These are phyloP conservation scores for Eidolon helvum DNA, from an alignment of 2,113 vertebrate genomes.

Conservation along the genomic window DNA sequence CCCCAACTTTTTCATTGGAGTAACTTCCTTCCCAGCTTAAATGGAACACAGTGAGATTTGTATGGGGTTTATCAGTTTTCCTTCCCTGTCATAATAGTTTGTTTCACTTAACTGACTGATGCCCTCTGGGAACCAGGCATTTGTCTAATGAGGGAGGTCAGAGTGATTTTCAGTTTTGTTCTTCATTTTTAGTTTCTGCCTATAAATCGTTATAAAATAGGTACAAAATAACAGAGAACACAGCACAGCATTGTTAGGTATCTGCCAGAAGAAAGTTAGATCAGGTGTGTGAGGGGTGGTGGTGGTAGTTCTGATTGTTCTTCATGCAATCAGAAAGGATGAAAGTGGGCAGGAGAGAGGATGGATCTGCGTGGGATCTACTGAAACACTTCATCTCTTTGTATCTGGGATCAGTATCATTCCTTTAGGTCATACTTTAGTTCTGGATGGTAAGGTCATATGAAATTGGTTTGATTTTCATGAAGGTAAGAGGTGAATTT, in stretches of 20 bases:
- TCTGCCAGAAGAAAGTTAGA: background rate
- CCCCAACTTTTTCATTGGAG: background rate
- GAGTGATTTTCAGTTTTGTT: slow-evolving; percentile 21
- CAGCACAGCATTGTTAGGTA: background rate
- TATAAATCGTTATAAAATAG: slow-evolving; percentile 37
- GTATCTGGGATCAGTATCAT: slow-evolving; percentile 47
- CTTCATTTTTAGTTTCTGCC: slow-evolving; percentile 43
- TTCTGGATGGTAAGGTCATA: background rate
- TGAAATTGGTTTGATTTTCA: slow-evolving; percentile 59
- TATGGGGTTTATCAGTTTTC: slow-evolving; percentile 34
- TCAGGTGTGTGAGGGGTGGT: background rate
- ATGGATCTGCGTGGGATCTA: background rate
- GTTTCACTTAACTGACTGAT: slow-evolving; percentile 59
- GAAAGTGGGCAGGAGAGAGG: background rate
- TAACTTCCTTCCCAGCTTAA: slow-evolving; percentile 14
- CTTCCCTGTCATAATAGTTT: slow-evolving; percentile 37
- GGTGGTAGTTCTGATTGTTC: background rate
- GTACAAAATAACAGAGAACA: background rate
- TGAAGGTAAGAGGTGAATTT: background rate
- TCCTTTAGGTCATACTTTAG: slow-evolving; percentile 57
- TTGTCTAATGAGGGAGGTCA: slow-evolving; percentile 38
- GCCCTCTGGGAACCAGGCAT: slow-evolving; percentile 13
- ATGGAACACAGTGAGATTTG: slow-evolving; percentile 55
- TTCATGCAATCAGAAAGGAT: background rate
- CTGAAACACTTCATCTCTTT: background rate